These are phyloP conservation scores for Saccostrea echinata DNA, from an alignment of 1,140 invertebrate species.

Conservation along the genomic window DNA sequence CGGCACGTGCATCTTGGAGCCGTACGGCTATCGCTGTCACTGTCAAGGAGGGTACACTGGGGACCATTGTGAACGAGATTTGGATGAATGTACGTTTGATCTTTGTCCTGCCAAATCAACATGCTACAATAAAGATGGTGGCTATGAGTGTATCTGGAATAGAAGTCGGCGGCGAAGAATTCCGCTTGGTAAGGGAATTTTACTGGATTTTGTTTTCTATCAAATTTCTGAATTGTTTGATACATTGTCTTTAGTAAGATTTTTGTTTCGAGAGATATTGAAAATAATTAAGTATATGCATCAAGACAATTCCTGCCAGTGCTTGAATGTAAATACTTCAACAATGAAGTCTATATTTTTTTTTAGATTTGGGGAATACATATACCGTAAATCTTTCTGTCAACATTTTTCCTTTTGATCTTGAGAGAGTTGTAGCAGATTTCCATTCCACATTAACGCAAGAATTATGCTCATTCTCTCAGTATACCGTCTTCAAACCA, in stretches of 20 bases:
- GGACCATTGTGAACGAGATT: not conserved
- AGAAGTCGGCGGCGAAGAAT: not conserved
- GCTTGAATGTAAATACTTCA: not conserved
- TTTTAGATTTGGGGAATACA: not conserved
- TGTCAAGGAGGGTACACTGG: not conserved
- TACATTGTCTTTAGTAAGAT: too few species aligned
- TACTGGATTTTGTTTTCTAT: not conserved
- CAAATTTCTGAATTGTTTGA: not conserved
- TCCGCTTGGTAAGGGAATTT: not conserved
- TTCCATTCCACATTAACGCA: not conserved
- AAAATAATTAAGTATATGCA: too few species aligned
- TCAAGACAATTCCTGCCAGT: not conserved
- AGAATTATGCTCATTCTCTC: not conserved
- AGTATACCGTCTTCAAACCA: not conserved
- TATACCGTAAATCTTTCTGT: not conserved
- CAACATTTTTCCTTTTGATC: not conserved
- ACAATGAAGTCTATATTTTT: not conserved
- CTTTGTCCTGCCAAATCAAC: slow-evolving; percentile 26
- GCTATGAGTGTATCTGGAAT: slow-evolving; percentile 49
- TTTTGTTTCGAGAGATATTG: too few species aligned
- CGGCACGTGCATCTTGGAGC: not conserved
- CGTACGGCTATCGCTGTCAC: not conserved
- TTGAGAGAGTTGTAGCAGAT: not conserved
- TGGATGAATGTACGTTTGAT: not conserved
- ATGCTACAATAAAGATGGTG: slow-evolving; percentile 53